Evolutionary conservation across 1,140 invertebrate species (phyloP).

Genomic region (Drosophila watanabei): DNA sequence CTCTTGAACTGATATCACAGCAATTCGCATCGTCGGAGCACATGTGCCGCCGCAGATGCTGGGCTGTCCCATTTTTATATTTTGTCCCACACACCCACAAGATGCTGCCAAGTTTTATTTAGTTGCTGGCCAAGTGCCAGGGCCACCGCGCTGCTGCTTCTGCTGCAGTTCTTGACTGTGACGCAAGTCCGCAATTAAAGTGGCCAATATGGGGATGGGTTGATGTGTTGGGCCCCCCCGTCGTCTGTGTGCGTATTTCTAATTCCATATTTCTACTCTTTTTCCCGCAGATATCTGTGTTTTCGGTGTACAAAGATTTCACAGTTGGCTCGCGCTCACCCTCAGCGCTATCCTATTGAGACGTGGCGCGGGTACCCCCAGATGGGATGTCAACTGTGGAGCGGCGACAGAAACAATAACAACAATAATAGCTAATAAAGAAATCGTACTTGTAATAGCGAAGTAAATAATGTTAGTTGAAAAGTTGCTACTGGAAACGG

Average conservation of each 20-base stretch:
- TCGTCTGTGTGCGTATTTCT: constrained; percentile 74
- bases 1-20: constrained; percentile 44
- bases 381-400: constrained; percentile 56
- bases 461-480: constrained; percentile 80
- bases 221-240: constrained; percentile 6
- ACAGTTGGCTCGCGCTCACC: constrained; percentile 87
- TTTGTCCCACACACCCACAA: constrained; percentile 33
- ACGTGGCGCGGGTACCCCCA: not conserved
- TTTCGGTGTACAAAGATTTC: constrained; percentile 96
- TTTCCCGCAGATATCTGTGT: constrained; percentile 93
- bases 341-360: constrained; percentile 81
- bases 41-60: constrained; percentile 34
- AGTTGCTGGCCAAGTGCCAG: constrained; percentile 62
- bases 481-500: constrained; percentile 65
- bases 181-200: constrained; percentile 73
- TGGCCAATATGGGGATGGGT: constrained; percentile 37
- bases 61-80: constrained; percentile 24
- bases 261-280: constrained; percentile 53
- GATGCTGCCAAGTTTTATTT: constrained; percentile 69
- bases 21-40: constrained; percentile 30
- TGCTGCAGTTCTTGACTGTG: constrained; percentile 73
- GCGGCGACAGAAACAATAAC: constrained; percentile 77
- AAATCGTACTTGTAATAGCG: constrained; percentile 77
- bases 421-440: constrained; percentile 82
- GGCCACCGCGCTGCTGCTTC: constrained; percentile 13